phyloP scores from a whole-genome alignment of 2,797 vertebrate species.

The Gouania willdenowi region DNA sequence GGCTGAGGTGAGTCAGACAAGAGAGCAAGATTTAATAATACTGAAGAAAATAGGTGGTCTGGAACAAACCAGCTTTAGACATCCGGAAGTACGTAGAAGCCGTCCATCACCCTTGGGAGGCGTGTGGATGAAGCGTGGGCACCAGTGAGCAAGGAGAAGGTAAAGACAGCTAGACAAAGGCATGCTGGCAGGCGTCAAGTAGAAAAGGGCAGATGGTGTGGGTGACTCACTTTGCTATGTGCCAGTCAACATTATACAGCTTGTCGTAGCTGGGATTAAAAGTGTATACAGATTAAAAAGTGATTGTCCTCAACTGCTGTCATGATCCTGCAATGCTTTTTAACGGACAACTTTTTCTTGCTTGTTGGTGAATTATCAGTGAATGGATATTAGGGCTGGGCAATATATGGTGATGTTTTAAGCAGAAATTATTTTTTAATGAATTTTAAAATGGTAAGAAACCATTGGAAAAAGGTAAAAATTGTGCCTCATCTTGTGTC shows the following conservation, averaged over 20 bases:
- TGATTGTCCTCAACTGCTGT: constrained; percentile 36
- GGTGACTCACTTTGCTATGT: constrained; percentile 68
- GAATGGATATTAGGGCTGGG: no score
- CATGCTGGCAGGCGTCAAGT: constrained; percentile 67
- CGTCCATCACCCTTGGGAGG: constrained; percentile 61
- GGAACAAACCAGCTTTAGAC: constrained; percentile 60
- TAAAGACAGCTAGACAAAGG: constrained; percentile 53
- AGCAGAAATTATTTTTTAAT: no score
- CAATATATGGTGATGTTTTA: no score
- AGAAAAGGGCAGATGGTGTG: constrained; percentile 70
- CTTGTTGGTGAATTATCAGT: no score
- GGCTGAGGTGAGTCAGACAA: constrained; percentile 61
- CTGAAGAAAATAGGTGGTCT: constrained; percentile 61
- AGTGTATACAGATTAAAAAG: constrained; percentile 36
- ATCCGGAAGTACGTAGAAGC: constrained; percentile 54
- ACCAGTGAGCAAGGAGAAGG: constrained; percentile 44
- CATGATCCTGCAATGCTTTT: no score
- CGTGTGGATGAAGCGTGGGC: constrained; percentile 63
- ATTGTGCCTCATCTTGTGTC: no score
- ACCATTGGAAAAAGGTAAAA: no score
- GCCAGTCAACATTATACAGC: constrained; percentile 66
- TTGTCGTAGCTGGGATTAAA: constrained; percentile 32
- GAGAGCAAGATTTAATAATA: constrained; percentile 68
- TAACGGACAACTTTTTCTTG: no score
- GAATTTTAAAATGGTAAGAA: no score